Evolutionary conservation across 2,113 vertebrate species (phyloP).

Genomic region (Cichladusa arquata): DNA sequence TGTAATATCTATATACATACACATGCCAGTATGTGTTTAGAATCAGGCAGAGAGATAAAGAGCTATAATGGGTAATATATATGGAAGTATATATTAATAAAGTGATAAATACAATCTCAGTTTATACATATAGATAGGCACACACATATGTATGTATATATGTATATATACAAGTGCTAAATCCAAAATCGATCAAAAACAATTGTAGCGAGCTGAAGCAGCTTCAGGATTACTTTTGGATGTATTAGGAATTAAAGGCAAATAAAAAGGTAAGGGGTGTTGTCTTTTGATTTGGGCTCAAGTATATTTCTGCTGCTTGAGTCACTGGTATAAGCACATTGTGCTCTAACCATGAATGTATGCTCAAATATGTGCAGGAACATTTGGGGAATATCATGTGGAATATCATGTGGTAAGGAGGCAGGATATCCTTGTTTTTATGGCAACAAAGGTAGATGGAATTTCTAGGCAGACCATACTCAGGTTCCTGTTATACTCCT

Average conservation of each 20-base stretch:
- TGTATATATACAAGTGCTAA: not conserved
- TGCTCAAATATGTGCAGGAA: not conserved
- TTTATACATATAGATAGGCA: not conserved
- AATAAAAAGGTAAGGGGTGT: accelerated
- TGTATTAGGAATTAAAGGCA: not conserved
- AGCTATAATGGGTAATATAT: not conserved
- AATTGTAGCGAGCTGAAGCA: not conserved
- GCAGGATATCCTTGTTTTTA: not conserved
- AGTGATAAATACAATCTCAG: not conserved
- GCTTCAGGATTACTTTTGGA: not conserved
- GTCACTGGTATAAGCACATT: not conserved
- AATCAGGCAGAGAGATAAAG: not conserved
- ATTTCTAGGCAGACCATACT: not conserved
- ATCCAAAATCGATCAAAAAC: not conserved
- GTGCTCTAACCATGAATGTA: not conserved
- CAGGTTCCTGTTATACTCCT: not conserved
- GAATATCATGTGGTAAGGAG: not conserved
- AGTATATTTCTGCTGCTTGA: not conserved
- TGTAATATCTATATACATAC: not conserved
- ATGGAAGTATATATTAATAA: not conserved
- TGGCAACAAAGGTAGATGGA: not conserved
- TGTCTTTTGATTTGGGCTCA: not conserved
- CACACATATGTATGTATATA: not conserved
- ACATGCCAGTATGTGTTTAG: not conserved
- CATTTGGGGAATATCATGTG: not conserved